Base-by-base conservation (phyloP, 2,888 invertebrate genomes). In the Congeria kusceri region DNA sequence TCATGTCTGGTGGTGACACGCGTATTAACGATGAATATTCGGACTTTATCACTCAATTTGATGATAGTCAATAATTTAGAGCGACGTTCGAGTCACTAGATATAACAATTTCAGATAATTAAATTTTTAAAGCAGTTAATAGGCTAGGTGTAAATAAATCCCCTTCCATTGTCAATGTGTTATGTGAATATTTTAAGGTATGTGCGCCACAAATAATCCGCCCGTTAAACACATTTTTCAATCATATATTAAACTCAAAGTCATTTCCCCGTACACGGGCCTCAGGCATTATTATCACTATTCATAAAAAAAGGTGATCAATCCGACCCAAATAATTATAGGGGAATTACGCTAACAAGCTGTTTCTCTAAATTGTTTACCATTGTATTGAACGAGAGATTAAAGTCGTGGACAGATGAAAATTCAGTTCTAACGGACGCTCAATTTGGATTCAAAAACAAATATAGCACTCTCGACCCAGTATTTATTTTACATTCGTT, bases 141-240 rank as follows among this genome's bases (percentile, higher is more conserved):
- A 49, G 15, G 49, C 20, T 49, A 4, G 49, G 49, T 49, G 18
- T 20, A 4, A 49, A 49, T 15, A 49, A 49, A 20, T 18, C 49
- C 4, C 49, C 49, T 20, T 49, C 49, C 3, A 49, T 49, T 15
- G 49, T 9, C 49, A 49, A 49, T 20, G 49, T 49, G 4, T 15
- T 49, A 9, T 49, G 15, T 15, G 49, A 49, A 20, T 49, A 49
- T 49, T 49, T 49, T 20, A 49, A 49, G 49, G 49, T 49, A 49
- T 49, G n/a, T 20, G 49, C 15, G 5, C 49, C 49, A 49, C 49
- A 49, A 18, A 49, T 49, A 20, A 15, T 49, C 20, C 18, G 49
- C 5, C 4, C 49, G 20, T 15, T 49, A 20, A 49, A 49, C 49
- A 20, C 49, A 18, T 49, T 49, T 49, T 49, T 49, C 20, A 49